These are phyloP conservation scores for Potamarius usumacintae DNA, from an alignment of 2,113 vertebrate genomes.

Conservation along the genomic window DNA sequence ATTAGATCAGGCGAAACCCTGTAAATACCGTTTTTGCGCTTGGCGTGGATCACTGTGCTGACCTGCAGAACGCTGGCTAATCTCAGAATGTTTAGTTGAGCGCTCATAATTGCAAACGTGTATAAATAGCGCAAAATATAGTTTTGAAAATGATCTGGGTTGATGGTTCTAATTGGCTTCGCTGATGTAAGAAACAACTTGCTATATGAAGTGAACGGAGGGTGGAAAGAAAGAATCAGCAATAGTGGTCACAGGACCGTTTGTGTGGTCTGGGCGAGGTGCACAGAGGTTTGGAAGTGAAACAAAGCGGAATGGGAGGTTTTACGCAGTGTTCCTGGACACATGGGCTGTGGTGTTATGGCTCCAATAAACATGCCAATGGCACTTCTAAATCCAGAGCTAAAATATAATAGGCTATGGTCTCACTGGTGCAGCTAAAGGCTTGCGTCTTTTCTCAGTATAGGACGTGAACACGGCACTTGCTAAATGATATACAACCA, in stretches of 20 bases:
- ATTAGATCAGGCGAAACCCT: constrained; percentile 47
- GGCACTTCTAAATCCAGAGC: constrained; percentile 57
- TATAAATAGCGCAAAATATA: constrained; percentile 64
- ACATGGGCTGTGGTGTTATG: constrained; percentile 48
- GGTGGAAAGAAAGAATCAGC: constrained; percentile 43
- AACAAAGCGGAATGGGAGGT: constrained; percentile 61
- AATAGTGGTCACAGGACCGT: constrained; percentile 58
- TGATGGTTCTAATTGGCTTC: constrained; percentile 34
- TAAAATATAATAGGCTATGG: constrained; percentile 54
- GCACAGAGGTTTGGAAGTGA: constrained; percentile 68
- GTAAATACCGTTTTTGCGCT: constrained; percentile 47
- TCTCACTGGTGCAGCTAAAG: constrained; percentile 54
- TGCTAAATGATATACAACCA: background rate
- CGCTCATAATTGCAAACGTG: constrained; percentile 69
- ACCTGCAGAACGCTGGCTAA: constrained; percentile 59
- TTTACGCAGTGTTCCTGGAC: constrained; percentile 54
- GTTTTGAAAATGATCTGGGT: constrained; percentile 37
- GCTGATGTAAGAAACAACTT: constrained; percentile 52
- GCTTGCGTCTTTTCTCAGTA: constrained; percentile 54
- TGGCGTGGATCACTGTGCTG: constrained; percentile 49
- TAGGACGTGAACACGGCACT: constrained; percentile 3
- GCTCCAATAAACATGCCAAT: constrained; percentile 57
- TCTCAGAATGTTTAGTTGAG: constrained; percentile 63
- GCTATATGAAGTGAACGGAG: background rate
- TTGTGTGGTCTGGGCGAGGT: constrained; percentile 71